Conservation (phyloP, 2,888 invertebrate species). For the Acrobasis repandana region DNA sequence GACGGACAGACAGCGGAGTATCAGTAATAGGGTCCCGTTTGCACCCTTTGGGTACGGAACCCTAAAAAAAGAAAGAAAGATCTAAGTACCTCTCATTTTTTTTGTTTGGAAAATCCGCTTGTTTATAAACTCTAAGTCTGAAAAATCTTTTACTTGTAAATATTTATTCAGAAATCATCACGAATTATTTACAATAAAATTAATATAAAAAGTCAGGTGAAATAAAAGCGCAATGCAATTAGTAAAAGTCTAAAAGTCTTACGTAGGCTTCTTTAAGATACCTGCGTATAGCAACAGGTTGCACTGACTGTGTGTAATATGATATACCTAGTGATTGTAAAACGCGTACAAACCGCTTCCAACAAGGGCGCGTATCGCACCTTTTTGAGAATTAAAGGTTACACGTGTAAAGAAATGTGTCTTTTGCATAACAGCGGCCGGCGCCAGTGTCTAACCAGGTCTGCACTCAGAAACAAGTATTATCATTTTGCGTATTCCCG, state of each 20-base stretch:
- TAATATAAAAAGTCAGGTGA: not conserved
- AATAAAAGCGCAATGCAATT: not conserved
- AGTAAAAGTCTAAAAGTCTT: not conserved
- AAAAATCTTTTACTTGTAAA: too few relatives aligned
- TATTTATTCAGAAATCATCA: too few relatives aligned
- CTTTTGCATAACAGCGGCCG: constrained; percentile 47
- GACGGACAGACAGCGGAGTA: too few relatives aligned
- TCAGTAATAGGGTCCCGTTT: too few relatives aligned
- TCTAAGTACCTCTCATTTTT: too few relatives aligned
- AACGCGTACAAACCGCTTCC: constrained; percentile 30
- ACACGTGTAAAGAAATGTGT: constrained; percentile 63
- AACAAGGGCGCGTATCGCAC: constrained; percentile 29
- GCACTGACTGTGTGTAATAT: constrained; percentile 38
- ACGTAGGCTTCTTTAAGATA: constrained; percentile 7
- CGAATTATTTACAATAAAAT: too few relatives aligned
- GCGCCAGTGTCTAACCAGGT: constrained; percentile 30
- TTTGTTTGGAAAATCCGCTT: too few relatives aligned
- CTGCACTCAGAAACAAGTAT: constrained; percentile 23
- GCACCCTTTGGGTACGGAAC: too few relatives aligned
- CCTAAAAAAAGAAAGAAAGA: too few relatives aligned
- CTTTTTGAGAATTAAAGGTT: constrained; percentile 61
- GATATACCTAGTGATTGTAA: constrained; percentile 32
- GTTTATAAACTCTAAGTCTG: too few relatives aligned
- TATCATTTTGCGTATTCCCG: too few relatives aligned
- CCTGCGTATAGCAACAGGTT: constrained; percentile 34